Evolutionary conservation across 2,113 vertebrate genomes (phyloP), one percentile per base, ranked within the genome.

Genomic region (Zapus hudsonius): DNA sequence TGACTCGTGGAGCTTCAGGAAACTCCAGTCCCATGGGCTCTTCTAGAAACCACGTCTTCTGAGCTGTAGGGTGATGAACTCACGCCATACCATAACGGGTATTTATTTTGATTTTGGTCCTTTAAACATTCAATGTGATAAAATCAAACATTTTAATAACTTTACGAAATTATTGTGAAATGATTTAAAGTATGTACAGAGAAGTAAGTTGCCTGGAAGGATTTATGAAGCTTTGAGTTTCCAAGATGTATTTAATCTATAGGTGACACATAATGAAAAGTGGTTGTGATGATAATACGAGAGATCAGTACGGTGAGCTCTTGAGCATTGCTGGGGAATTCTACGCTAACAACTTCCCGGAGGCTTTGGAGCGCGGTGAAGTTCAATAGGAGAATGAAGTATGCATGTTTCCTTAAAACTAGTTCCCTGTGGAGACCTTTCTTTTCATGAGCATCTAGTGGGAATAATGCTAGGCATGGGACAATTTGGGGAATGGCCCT

Each of bases 1-100:
- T 40, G 76, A 82, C 87, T 92, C 70, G 38, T 36, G 69, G n/a
- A 84, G 44, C 84, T 78, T 84, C 64, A 74, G 44, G 78, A 84
- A 91, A 92, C 15, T 47, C 75, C 52, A 57, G 15, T 27, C 95
- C 27, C 27, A 38, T 5, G 40, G 23, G 22, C 36, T 89, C 31
- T 78, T 75, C 76, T 78, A 88, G 22, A 72, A 84, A 86, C 12
- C 5, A 4, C 4, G 82, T 64, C 42, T 78, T 91, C 29, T n/a
- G 63, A 92, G 57, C 59, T 87, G 20, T 76, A 33, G 57, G 64
- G 76, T 36, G 40, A 25, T 15, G 57, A 85, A 87, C 19, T 78
- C 55, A 20, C 4, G 1, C 17, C n/a, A 89, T 44, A 29, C 36
- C 15, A 33, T 1, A 40, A 79, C 73, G 63, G 2, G 5, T 16